A percentile compares a stretch with the other conserved stretches of the same genome.
Evolutionary conservation across 2,113 vertebrate genomes (phyloP).

Genomic region (Seriola aureovittata): DNA sequence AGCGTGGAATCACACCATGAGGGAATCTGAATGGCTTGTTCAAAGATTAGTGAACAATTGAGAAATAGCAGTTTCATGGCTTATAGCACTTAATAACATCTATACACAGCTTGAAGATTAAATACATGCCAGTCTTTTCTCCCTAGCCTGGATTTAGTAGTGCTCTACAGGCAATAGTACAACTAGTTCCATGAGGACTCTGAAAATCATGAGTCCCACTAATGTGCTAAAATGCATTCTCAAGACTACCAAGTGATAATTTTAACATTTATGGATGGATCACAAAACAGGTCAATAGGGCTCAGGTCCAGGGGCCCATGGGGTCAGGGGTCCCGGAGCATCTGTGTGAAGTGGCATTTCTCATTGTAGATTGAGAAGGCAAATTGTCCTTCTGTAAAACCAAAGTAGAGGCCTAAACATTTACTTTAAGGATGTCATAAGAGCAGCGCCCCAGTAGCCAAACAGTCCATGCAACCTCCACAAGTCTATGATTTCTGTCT

Average conservation of each 20-base stretch:
- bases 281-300: not conserved
- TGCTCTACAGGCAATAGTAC: not conserved
- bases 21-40: not conserved
- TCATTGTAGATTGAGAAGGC: not conserved
- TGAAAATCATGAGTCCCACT: not conserved
- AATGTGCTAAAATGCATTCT: not conserved
- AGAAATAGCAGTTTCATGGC: not conserved
- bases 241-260: not conserved
- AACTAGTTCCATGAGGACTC: not conserved
- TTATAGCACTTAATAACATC: not conserved
- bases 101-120: not conserved
- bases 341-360: constrained; percentile 8
- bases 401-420: not conserved
- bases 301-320: not conserved
- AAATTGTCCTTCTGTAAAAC: not conserved
- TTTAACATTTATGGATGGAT: not conserved
- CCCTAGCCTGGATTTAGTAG: not conserved
- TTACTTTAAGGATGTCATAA: not conserved
- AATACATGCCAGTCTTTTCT: not conserved
- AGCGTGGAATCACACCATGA: not conserved
- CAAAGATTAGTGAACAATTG: not conserved
- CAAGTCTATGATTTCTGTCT: not conserved
- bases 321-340: not conserved
- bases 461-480: not conserved
- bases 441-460: not conserved